phyloP scores from a whole-genome alignment of 1,140 invertebrate genomes.

The Sminthurides bifidus region DNA sequence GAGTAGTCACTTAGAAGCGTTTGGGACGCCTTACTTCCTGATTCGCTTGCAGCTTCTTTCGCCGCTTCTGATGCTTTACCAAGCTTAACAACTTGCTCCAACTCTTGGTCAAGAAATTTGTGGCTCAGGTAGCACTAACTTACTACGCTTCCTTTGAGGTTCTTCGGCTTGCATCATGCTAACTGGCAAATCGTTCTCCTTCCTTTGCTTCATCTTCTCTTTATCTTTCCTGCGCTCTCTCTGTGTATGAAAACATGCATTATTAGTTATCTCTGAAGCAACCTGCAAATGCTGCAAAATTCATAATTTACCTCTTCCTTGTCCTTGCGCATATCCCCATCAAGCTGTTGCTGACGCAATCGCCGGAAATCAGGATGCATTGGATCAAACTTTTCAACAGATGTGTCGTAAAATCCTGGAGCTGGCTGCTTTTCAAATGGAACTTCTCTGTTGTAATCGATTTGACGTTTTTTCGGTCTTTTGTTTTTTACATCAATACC shows the following conservation, averaged over 20 bases:
- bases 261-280: not conserved
- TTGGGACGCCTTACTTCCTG: constrained; percentile 66
- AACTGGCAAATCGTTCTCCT: constrained; percentile 90
- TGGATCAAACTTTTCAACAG: constrained; percentile 75
- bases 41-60: constrained; percentile 76
- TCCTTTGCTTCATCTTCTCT: constrained; percentile 81
- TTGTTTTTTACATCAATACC: constrained; percentile 75
- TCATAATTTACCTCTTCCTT: constrained; percentile 59
- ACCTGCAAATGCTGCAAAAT: too few relatives aligned
- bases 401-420: constrained; percentile 85
- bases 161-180: constrained; percentile 82
- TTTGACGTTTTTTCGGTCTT: constrained; percentile 65
- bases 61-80: constrained; percentile 89
- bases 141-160: constrained; percentile 84
- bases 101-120: constrained; percentile 87
- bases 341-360: constrained; percentile 80
- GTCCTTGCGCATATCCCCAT: constrained; percentile 78
- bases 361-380: constrained; percentile 77
- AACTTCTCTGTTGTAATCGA: constrained; percentile 97
- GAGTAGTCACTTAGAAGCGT: constrained; percentile 84
- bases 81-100: constrained; percentile 90
- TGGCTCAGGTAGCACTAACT: constrained; percentile 88
- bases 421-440: constrained; percentile 92
- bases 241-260: constrained; percentile 22
- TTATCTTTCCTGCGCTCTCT: constrained; percentile 78